Evolutionary conservation across 2,888 invertebrate genomes (phyloP).

Genomic region (Monoplex corrugatus): DNA sequence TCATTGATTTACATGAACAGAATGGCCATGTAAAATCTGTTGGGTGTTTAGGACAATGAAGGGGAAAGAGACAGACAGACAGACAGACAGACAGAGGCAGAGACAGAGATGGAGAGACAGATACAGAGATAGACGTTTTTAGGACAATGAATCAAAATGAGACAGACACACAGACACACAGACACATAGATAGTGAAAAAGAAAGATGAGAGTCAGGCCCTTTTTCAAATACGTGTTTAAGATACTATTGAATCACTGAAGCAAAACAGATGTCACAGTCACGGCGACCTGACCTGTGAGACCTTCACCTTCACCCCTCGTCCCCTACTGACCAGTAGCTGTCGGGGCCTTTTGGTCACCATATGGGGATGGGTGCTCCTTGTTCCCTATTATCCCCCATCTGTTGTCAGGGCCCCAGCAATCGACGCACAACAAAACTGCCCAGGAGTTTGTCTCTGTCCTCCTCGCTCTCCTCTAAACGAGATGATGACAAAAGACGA

Average conservation of each 20-base stretch:
- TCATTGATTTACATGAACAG: too few species aligned
- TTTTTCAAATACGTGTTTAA: too few species aligned
- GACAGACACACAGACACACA: background rate
- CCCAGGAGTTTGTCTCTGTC: background rate
- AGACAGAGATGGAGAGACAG: background rate
- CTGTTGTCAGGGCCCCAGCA: background rate
- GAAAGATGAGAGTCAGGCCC: too few species aligned
- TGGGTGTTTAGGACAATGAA: too few species aligned
- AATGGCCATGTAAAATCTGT: too few species aligned
- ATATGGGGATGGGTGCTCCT: background rate
- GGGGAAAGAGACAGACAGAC: background rate
- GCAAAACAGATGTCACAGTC: conserved; percentile 35
- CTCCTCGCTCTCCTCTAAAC: background rate
- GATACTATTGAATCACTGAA: too few species aligned
- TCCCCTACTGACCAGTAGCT: background rate
- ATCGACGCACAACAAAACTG: background rate
- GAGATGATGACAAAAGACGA: conserved; percentile 14
- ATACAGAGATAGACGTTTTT: too few species aligned
- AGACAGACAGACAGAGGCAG: background rate
- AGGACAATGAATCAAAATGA: too few species aligned
- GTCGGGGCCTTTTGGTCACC: background rate
- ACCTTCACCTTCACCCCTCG: background rate
- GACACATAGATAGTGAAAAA: background rate
- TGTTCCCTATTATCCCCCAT: background rate
- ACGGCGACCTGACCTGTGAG: background rate